Conservation (phyloP, 2,113 vertebrate genomes). For the Macrotis lagotis region DNA sequence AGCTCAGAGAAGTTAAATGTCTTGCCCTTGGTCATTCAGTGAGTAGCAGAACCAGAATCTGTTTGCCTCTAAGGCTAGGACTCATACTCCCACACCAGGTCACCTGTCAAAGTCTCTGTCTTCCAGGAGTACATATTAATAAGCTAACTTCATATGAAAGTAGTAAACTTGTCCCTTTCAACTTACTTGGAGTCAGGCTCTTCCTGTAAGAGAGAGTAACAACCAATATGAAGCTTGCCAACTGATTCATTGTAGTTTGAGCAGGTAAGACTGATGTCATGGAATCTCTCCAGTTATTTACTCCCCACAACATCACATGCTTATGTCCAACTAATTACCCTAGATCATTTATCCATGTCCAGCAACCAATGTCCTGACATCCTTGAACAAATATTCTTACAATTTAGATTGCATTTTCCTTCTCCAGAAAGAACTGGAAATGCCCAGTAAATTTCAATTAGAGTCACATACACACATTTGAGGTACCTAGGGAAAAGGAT, state of each 20-base stretch:
- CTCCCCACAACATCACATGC: slow-evolving; percentile 36
- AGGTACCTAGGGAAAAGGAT: slow-evolving; percentile 48
- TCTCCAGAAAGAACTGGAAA: slow-evolving; percentile 61
- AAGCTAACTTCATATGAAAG: slow-evolving; percentile 19
- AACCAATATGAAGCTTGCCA: slow-evolving; percentile 10
- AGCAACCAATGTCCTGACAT: background rate
- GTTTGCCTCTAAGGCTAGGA: background rate
- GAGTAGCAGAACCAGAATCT: background rate
- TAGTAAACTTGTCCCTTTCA: background rate
- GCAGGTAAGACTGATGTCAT: background rate
- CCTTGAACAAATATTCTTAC: slow-evolving; percentile 10
- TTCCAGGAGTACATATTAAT: background rate
- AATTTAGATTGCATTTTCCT: slow-evolving; percentile 53
- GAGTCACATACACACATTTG: slow-evolving; percentile 46
- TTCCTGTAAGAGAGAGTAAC: slow-evolving; percentile 35
- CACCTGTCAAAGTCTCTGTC: background rate
- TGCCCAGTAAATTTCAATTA: slow-evolving; percentile 64
- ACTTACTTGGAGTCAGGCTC: background rate
- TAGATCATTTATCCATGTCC: slow-evolving; percentile 36
- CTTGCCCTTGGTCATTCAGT: slow-evolving; percentile 15
- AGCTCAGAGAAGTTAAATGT: background rate
- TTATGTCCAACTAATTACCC: slow-evolving; percentile 48
- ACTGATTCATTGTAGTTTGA: slow-evolving; percentile 24
- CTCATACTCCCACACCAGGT: background rate
- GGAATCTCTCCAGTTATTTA: slow-evolving; percentile 50